Evolutionary conservation across 2,113 vertebrate genomes (phyloP).

Genomic region (Ceyx cyanopectus): DNA sequence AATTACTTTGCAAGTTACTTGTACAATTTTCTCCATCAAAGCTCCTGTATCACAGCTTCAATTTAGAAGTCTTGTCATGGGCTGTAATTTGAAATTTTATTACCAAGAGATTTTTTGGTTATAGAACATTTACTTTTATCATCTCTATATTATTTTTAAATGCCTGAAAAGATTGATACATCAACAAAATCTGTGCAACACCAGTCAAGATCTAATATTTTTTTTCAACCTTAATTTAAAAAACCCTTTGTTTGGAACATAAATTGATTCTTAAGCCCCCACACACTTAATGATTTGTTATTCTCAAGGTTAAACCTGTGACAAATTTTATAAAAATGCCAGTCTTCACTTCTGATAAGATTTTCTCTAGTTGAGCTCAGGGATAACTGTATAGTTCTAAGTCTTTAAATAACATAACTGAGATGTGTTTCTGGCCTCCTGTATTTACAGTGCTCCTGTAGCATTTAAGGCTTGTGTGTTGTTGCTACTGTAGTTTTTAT

Average conservation of each 20-base stretch:
- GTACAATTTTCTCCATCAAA: constrained; percentile 74
- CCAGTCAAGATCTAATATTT: background rate
- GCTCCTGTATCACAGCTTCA: constrained; percentile 67
- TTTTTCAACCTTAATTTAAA: constrained; percentile 47
- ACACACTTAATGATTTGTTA: constrained; percentile 52
- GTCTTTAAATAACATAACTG: constrained; percentile 27
- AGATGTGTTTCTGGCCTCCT: background rate
- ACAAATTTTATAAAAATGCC: constrained; percentile 50
- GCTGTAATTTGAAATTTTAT: constrained; percentile 73
- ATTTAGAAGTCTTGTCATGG: constrained; percentile 71
- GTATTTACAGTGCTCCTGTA: background rate
- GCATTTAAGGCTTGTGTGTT: background rate
- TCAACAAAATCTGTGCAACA: constrained; percentile 40
- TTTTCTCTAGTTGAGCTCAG: constrained; percentile 34
- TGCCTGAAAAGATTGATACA: constrained; percentile 71
- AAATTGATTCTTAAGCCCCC: constrained; percentile 51
- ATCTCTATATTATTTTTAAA: constrained; percentile 73
- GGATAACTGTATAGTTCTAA: constrained; percentile 30
- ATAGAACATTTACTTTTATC: constrained; percentile 76
- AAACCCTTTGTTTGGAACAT: constrained; percentile 45
- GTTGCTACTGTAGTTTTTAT: background rate
- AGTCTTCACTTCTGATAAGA: constrained; percentile 22
- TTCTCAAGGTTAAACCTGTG: constrained; percentile 67
- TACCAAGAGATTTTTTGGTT: constrained; percentile 70
- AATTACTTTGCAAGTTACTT: constrained; percentile 61